A percentile compares a stretch with the other conserved stretches of the same genome.
These are phyloP conservation scores for Epistrophella euchroma DNA, from an alignment of 2,888 invertebrate species.

Conservation along the genomic window DNA sequence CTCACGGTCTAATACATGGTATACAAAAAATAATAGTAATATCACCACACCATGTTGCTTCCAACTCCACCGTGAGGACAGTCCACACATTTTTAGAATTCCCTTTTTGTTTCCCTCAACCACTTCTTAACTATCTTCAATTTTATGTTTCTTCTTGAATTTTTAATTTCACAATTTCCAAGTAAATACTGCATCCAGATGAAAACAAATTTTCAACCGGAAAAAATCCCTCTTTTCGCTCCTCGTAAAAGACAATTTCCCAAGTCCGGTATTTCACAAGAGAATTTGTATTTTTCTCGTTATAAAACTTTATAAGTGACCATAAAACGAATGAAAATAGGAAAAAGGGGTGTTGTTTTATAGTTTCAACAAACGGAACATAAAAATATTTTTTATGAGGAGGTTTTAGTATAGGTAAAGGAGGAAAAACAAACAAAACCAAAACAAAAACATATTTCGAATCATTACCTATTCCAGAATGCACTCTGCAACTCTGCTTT, in stretches of 20 bases:
- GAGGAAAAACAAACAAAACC: not conserved
- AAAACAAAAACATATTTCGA: not conserved
- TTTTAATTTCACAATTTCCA: not conserved
- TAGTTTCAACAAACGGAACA: constrained; percentile 16
- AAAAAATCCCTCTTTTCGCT: not conserved
- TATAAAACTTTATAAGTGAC: constrained; percentile 47
- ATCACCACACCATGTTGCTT: no score
- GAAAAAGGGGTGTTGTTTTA: constrained; percentile 23
- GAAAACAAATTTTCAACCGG: not conserved
- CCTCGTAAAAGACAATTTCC: constrained; percentile 18
- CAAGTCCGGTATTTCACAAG: not conserved
- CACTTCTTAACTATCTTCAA: no score
- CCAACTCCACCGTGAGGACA: no score
- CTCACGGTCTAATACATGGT: no score
- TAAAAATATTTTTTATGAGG: constrained; percentile 4
- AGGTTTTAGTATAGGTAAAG: not conserved
- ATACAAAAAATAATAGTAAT: no score
- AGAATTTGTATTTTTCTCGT: constrained; percentile 25
- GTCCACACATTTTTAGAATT: no score
- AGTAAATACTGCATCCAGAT: not conserved
- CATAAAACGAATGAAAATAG: constrained; percentile 44
- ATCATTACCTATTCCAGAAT: constrained; percentile 22
- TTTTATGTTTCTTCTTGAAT: not conserved
- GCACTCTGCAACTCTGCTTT: no score
- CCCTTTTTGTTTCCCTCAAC: no score